These are phyloP conservation scores for Prunella fulvescens DNA, from an alignment of 2,113 vertebrate genomes.

Conservation along the genomic window DNA sequence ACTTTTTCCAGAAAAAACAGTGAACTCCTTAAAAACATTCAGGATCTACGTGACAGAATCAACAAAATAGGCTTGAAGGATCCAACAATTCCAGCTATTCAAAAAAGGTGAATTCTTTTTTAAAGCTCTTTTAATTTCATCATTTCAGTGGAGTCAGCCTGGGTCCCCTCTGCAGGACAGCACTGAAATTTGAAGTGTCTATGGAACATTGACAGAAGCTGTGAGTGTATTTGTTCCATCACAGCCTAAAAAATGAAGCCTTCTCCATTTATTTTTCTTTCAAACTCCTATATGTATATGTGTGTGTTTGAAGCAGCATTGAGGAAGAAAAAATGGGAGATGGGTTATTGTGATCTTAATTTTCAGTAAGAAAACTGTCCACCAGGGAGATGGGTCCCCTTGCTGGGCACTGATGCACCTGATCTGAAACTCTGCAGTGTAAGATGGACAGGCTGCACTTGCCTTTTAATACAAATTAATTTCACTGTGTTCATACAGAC, in stretches of 20 bases:
- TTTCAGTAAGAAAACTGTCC: not conserved
- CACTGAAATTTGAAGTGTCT: not conserved
- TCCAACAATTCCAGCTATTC: constrained; percentile 86
- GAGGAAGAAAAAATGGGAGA: not conserved
- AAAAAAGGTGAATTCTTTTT: constrained; percentile 77
- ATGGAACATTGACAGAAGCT: not conserved
- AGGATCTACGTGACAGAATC: constrained; percentile 74
- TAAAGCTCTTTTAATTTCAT: not conserved
- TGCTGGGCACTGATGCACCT: not conserved
- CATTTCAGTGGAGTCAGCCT: not conserved
- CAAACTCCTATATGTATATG: not conserved
- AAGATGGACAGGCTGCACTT: not conserved
- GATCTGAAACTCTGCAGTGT: not conserved
- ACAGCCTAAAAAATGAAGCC: not conserved
- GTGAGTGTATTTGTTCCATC: not conserved
- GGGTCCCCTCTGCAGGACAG: not conserved
- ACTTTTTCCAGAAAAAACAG: constrained; percentile 71
- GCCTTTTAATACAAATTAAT: not conserved
- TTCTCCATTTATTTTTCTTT: not conserved
- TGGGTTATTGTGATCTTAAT: not conserved
- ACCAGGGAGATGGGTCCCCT: not conserved
- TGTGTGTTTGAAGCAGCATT: not conserved
- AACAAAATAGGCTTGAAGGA: constrained; percentile 83
- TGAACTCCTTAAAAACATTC: constrained; percentile 77
- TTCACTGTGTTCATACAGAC: not conserved